phyloP scores from a whole-genome alignment of 2,113 vertebrate genomes.

The Guaruba guarouba region DNA sequence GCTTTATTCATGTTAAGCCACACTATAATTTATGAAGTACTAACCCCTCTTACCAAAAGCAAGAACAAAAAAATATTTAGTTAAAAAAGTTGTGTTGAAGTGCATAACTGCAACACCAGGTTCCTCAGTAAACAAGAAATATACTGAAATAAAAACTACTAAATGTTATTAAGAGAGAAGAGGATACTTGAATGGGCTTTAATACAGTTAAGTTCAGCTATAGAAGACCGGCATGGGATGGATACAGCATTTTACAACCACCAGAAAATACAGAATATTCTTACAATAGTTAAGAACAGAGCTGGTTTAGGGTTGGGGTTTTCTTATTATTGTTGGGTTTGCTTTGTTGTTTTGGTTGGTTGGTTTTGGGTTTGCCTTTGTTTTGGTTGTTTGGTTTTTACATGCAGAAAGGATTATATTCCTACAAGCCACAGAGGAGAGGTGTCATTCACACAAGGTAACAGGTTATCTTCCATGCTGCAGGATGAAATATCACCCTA shows the following conservation, averaged over 20 bases:
- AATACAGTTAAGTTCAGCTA: neutral
- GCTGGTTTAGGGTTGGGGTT: neutral
- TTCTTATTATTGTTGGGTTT: neutral
- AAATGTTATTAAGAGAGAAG: neutral
- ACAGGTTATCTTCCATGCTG: slow-evolving; percentile 17
- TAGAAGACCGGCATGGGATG: neutral
- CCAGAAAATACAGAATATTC: neutral
- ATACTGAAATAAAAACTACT: neutral
- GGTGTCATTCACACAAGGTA: slow-evolving; percentile 8
- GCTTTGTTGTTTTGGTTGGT: neutral
- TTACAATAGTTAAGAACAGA: neutral
- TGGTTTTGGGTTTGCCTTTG: neutral
- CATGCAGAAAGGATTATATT: neutral
- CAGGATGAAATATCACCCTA: slow-evolving; percentile 62
- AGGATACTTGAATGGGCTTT: neutral
- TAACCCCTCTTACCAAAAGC: neutral
- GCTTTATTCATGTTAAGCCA: neutral
- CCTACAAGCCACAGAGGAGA: neutral
- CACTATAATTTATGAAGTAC: neutral
- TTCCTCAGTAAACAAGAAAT: neutral
- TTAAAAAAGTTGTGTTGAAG: neutral
- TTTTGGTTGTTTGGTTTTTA: neutral
- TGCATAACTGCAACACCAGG: neutral
- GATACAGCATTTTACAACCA: neutral
- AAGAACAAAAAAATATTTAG: neutral